These are phyloP conservation scores for Tribolium castaneum DNA, from an alignment of 1,140 invertebrate genomes.

Conservation along the genomic window DNA sequence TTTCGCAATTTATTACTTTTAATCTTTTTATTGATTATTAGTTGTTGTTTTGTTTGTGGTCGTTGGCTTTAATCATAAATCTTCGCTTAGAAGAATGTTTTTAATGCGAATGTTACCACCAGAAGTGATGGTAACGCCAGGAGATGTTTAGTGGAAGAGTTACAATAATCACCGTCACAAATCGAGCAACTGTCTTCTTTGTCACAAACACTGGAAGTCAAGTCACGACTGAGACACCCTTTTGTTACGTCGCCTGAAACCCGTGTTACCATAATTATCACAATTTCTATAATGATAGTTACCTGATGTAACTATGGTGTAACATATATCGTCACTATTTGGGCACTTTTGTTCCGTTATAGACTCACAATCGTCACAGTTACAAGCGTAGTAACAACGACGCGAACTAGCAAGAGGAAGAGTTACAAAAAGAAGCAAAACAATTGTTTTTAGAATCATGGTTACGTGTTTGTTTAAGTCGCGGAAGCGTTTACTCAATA, in stretches of 20 bases:
- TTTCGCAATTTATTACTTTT: not conserved
- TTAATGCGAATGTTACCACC: not conserved
- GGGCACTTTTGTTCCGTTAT: not conserved
- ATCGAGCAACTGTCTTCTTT: not conserved
- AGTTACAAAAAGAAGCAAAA: not conserved
- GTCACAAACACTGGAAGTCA: not conserved
- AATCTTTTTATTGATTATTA: not conserved
- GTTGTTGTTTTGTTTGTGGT: too few relatives aligned
- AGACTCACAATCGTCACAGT: not conserved
- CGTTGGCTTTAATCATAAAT: not conserved
- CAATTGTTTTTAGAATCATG: not conserved
- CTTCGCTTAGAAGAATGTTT: not conserved
- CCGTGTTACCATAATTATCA: not conserved
- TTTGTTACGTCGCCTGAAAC: not conserved
- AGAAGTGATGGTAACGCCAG: not conserved
- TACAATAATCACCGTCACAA: not conserved
- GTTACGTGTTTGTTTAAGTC: too few relatives aligned
- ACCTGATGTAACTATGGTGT: not conserved
- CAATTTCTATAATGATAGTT: not conserved
- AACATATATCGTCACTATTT: not conserved
- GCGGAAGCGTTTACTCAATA: too few relatives aligned
- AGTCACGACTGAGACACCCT: not conserved
- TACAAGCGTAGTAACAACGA: not conserved
- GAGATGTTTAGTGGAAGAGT: not conserved
- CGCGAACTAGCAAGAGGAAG: not conserved